Evolutionary conservation across 2,113 vertebrate species (phyloP).

Genomic region (Calyptommatus sinebrachiatus): DNA sequence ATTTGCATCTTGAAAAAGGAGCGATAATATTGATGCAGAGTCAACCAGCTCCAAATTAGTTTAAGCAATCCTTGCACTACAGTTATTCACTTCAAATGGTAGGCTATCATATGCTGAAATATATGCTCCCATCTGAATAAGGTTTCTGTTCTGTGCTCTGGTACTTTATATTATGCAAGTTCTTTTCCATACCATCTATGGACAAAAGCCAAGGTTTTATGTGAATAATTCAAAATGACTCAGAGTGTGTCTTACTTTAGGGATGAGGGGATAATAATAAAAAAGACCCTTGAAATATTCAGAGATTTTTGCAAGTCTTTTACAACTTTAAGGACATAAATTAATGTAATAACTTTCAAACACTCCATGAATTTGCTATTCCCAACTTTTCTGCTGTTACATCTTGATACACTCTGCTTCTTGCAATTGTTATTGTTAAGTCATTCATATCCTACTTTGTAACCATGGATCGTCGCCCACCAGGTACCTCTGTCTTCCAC

Average conservation of each 20-base stretch:
- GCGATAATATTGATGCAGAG: slow-evolving; percentile 5
- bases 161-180: neutral
- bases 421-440: neutral
- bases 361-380: neutral
- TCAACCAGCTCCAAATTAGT: neutral
- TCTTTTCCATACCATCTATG: neutral
- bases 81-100: neutral
- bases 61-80: neutral
- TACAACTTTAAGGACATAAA: neutral
- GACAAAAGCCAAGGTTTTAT: neutral
- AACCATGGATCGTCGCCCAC: too few relatives aligned
- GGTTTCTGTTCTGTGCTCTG: neutral
- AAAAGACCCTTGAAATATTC: neutral
- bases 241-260: neutral
- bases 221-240: neutral
- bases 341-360: neutral
- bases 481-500: neutral
- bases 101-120: neutral
- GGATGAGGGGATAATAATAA: too few relatives aligned
- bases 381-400: neutral
- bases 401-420: neutral
- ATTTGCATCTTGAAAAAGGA: slow-evolving; percentile 5
- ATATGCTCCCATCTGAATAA: neutral
- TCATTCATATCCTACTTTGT: too few relatives aligned
- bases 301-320: neutral